Evolutionary conservation across 1,140 invertebrate genomes (phyloP), one percentile per base, ranked within the genome.

Genomic region (Lucilia sericata): DNA sequence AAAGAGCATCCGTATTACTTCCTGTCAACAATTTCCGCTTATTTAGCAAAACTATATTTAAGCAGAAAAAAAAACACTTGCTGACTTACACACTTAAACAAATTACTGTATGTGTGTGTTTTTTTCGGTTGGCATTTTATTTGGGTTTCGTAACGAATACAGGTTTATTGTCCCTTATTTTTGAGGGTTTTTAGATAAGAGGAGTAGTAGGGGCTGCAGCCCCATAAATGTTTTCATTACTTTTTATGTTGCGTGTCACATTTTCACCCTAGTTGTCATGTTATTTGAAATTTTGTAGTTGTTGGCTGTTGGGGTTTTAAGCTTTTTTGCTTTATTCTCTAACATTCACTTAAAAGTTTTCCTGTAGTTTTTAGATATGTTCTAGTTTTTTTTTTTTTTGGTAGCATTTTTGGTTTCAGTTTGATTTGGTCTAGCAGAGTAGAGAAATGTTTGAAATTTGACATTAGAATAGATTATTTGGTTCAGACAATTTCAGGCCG

Each of bases 11-110:
- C 84, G 84, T 83, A 80, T 85, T 76, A 85, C 74, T 83, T 85
- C 84, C 84, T 83, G 82, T 85, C 84, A 83, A 85, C 84, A 85
- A 85, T 85, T 85, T 85, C 84, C 82, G 84, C 84, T 81, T 85
- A 85, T 85, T 85, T 83, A 85, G 75, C 84, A 85, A 83, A 85
- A 84, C 84, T 83, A 75, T 84, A 80, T 76, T 17, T 34, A 76
- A 76, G 36, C 51, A 55, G 51, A 13, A 49, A 55, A 55, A 55
- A 55, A 55, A 17, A 55, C 51, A 42, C 42, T 42, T 10, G 10
- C 42, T 42, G 7, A 42, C 42, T 42, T 42, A 42, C 42, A 42
- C 42, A 42, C 42, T 42, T 42, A 42, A 42, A 55, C 12, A 55
- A 55, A 55, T 55, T 55, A 55, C 51, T 55, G 51, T 42, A 10